These are phyloP conservation scores for Gryon sp. DNA, from an alignment of 1,140 invertebrate species.

Conservation along the genomic window DNA sequence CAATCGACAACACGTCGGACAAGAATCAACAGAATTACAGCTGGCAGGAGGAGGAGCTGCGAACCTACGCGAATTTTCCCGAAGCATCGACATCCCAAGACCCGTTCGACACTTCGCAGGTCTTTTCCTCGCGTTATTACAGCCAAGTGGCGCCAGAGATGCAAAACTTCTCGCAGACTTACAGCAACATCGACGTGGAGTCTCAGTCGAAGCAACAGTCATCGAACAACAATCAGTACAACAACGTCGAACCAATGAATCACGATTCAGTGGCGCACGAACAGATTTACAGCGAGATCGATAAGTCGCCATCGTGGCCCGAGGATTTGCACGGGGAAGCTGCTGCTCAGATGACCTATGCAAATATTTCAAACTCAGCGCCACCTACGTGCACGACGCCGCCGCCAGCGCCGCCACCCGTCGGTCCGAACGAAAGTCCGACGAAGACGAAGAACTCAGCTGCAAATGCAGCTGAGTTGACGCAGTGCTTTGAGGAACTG, in stretches of 20 bases:
- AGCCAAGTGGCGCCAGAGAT: constrained; percentile 75
- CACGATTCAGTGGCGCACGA: constrained; percentile 61
- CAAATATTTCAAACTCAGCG: constrained; percentile 61
- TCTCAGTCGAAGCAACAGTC: constrained; percentile 25
- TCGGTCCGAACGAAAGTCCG: constrained; percentile 71
- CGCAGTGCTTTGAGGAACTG: constrained; percentile 71
- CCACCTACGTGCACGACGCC: no score
- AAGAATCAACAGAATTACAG: constrained; percentile 46
- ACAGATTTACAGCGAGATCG: constrained; percentile 71
- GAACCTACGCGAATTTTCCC: constrained; percentile 76
- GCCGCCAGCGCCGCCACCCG: constrained; percentile 39
- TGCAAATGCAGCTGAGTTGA: constrained; percentile 72
- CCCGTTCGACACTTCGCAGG: constrained; percentile 83
- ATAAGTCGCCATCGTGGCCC: constrained; percentile 68
- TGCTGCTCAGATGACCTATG: constrained; percentile 64
- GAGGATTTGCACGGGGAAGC: constrained; percentile 68
- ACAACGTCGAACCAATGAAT: constrained; percentile 60
- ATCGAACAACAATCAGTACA: constrained; percentile 51
- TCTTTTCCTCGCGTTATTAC: constrained; percentile 77
- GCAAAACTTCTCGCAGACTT: constrained; percentile 58
- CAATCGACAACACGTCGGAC: constrained; percentile 83
- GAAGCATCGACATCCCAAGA: constrained; percentile 61
- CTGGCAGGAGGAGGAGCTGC: constrained; percentile 71
- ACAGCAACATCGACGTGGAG: constrained; percentile 73
- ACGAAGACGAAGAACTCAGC: constrained; percentile 69